These are phyloP conservation scores for Parapristionchus giblindavisi DNA, from an alignment of 2,888 invertebrate genomes.

Conservation along the genomic window DNA sequence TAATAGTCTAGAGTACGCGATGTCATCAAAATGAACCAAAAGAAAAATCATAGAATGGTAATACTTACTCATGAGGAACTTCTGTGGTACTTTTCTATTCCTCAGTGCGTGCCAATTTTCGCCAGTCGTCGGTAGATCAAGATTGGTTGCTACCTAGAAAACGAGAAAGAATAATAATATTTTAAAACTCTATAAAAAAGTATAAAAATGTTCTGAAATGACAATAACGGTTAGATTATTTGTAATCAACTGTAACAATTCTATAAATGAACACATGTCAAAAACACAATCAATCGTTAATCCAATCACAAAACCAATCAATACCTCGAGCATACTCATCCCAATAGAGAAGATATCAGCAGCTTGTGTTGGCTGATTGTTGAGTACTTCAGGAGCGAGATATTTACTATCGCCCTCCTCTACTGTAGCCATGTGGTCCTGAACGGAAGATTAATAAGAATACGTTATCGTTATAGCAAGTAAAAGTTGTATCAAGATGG, in stretches of 20 bases:
- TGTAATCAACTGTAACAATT: too few species aligned
- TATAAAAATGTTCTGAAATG: background rate
- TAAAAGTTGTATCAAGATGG: too few species aligned
- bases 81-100: slow-evolving; percentile 74
- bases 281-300: too few species aligned
- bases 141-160: slow-evolving; percentile 75
- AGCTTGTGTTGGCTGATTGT: slow-evolving; percentile 77
- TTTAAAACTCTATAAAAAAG: background rate
- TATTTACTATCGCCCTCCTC: slow-evolving; percentile 82
- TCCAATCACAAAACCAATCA: background rate
- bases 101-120: slow-evolving; percentile 79
- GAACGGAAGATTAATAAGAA: too few species aligned
- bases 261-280: too few species aligned
- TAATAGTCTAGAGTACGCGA: too few species aligned
- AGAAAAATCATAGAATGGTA: background rate
- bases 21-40: too few species aligned
- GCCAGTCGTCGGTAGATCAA: slow-evolving; percentile 79
- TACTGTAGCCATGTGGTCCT: slow-evolving; percentile 30
- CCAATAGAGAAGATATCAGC: slow-evolving; percentile 80
- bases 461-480: too few species aligned
- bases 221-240: too few species aligned
- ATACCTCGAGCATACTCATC: slow-evolving; percentile 78
- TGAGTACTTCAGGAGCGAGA: slow-evolving; percentile 80
- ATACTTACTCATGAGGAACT: slow-evolving; percentile 58
- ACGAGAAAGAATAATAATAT: background rate